Conservation (phyloP, 2,113 vertebrate species). For the Leucoraja erinaceus region DNA sequence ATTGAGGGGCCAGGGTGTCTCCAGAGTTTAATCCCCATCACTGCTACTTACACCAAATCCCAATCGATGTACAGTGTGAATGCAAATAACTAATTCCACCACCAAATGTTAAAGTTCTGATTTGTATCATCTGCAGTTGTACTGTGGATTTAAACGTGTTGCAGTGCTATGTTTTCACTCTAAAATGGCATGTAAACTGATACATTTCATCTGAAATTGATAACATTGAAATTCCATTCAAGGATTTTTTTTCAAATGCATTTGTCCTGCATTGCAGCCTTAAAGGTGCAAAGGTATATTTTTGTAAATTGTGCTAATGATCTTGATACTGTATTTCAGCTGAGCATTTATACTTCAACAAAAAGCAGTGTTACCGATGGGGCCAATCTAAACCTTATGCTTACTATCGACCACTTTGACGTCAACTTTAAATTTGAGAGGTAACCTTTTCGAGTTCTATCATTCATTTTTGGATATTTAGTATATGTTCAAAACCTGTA, state of each 20-base stretch:
- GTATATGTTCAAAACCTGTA: neutral
- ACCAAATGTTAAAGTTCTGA: neutral
- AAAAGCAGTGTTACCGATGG: constrained; percentile 64
- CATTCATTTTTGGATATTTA: neutral
- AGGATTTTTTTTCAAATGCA: neutral
- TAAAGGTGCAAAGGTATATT: neutral
- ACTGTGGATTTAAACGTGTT: neutral
- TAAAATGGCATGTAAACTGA: neutral
- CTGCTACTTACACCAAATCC: too few species aligned
- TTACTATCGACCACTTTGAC: constrained; percentile 85
- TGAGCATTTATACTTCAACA: constrained; percentile 86
- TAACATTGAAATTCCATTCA: neutral
- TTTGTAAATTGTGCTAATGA: neutral
- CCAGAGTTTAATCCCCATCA: too few species aligned
- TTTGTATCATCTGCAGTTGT: neutral
- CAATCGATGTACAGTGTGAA: too few species aligned
- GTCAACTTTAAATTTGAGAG: constrained; percentile 84
- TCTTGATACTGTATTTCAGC: constrained; percentile 53
- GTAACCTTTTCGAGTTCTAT: constrained; percentile 49
- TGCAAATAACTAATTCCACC: too few species aligned
- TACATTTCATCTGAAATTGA: neutral
- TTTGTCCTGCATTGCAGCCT: neutral
- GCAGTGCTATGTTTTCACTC: neutral
- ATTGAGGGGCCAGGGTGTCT: too few species aligned
- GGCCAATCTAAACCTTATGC: constrained; percentile 76